Evolutionary conservation across 2,888 invertebrate species (phyloP), one percentile per base, ranked within the genome.

Genomic region (Cantharis rufa): DNA sequence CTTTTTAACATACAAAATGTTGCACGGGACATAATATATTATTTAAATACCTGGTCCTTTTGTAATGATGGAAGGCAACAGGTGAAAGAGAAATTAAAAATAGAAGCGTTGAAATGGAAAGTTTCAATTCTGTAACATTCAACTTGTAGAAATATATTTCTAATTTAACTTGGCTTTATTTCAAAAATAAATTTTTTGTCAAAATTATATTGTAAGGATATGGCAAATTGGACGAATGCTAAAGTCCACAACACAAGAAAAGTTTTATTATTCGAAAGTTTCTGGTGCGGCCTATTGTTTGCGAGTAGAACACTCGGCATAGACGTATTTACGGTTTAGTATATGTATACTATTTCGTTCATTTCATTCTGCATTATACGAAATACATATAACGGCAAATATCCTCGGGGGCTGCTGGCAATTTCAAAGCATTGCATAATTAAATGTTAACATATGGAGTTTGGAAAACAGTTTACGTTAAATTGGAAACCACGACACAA

Each of bases 81-180:
- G 71, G 62, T 71, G 71, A 62, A 63, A 71, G 62, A 21, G 62
- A 71, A 63, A 15, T 66, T 71, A 71, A 71, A 71, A 71, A 71
- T 71, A 71, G 71, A 21, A 27, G 27, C 71, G 28, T 28, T 69
- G 32, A 32, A 70, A 62, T 70, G 70, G 70, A 70, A 70, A 70
- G 62, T 62, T 70, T 70, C 21, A 21, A 70, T 48, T 48, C 48
- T n/a, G n/a, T 48, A 48, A n/a, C 48, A 48, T 48, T 48, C 48
- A 48, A 48, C 48, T 48, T 48, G 48, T 48, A 48, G 48, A 48
- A 48, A 48, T n/a, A 48, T 48, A 48, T n/a, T 48, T 48, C n/a
- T n/a, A 66, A 66, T 66, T 66, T 66, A 66, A n/a, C 18, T 66
- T 66, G 64, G 64, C 64, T 66, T 24, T 21, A 21, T n/a, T 66